Evolutionary conservation across 2,797 vertebrate genomes (phyloP).

Genomic region (Prunella strophiata): DNA sequence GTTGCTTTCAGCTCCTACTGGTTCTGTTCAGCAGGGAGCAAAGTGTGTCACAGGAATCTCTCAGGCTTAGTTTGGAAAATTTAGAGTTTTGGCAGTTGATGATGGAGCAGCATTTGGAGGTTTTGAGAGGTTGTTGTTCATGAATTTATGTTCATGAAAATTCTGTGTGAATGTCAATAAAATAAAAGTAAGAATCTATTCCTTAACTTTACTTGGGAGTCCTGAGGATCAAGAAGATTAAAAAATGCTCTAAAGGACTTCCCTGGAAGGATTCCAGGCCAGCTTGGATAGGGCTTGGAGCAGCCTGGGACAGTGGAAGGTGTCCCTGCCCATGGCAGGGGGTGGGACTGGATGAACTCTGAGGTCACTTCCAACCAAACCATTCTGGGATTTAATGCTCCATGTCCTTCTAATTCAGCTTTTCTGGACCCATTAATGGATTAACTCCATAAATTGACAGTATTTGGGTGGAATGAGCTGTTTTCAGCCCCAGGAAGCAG

Average conservation of each 20-base stretch:
- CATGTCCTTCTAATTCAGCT: neutral
- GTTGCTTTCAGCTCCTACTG: neutral
- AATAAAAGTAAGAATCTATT: neutral
- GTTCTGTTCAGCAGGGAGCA: neutral
- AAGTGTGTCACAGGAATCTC: neutral
- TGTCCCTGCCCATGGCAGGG: neutral
- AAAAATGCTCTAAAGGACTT: neutral
- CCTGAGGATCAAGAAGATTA: neutral
- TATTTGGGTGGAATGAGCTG: neutral
- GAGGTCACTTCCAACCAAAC: neutral
- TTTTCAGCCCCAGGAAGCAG: neutral
- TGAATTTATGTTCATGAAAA: neutral
- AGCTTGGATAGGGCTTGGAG: neutral
- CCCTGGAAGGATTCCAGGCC: neutral
- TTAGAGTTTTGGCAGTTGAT: neutral
- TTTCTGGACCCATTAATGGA: neutral
- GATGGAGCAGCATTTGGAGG: neutral
- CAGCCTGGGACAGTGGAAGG: neutral
- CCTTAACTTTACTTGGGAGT: neutral
- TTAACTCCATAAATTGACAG: neutral
- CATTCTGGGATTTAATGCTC: neutral
- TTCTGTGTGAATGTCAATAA: neutral
- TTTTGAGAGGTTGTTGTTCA: neutral
- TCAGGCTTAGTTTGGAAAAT: neutral
- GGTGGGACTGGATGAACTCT: accelerated